Evolutionary conservation across 1,140 invertebrate genomes (phyloP).

Genomic region (Apis dorsata): DNA sequence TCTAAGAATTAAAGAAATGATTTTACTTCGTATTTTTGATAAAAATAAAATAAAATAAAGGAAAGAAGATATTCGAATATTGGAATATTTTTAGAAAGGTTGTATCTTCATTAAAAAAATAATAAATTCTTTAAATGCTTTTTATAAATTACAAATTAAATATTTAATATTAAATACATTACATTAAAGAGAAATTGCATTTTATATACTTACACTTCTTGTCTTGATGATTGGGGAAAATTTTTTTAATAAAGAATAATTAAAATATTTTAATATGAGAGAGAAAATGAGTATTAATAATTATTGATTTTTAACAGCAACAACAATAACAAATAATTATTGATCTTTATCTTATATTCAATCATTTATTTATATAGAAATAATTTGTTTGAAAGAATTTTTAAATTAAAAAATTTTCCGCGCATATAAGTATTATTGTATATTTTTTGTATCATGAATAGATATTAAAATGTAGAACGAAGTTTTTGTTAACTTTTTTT

Average conservation of each 20-base stretch:
- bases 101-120: background rate
- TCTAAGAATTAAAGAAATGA: background rate
- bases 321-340: background rate
- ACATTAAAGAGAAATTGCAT: background rate
- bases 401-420: background rate
- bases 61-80: background rate
- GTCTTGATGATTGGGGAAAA: background rate
- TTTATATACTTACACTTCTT: background rate
- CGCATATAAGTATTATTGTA: background rate
- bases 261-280: background rate
- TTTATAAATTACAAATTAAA: background rate
- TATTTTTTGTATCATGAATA: background rate
- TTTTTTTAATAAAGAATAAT: background rate
- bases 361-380: background rate
- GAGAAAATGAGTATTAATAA: background rate
- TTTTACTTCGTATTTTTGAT: background rate
- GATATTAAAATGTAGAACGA: background rate
- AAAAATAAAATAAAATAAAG: background rate
- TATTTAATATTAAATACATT: no score
- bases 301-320: background rate
- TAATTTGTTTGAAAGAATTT: background rate
- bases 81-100: background rate
- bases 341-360: background rate
- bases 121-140: background rate
- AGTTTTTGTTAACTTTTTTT: background rate